A percentile compares a stretch with the other conserved stretches of the same genome.
These are phyloP conservation scores for Littorina saxatilis DNA, from an alignment of 1,140 invertebrate genomes.

Conservation along the genomic window DNA sequence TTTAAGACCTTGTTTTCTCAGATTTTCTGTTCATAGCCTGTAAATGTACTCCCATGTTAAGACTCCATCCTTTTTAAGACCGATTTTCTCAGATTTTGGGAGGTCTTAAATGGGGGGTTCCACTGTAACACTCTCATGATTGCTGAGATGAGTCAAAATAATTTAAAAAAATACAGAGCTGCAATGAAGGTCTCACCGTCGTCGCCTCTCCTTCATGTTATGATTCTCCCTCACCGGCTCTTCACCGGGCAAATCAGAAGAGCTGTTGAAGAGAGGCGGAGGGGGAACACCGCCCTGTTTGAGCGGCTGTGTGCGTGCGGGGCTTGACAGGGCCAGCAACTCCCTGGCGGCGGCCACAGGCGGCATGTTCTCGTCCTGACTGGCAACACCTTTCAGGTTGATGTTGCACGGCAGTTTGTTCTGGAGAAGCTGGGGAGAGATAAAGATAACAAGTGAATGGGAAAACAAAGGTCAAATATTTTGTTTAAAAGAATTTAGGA, in stretches of 20 bases:
- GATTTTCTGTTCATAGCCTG: too few relatives aligned
- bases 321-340: constrained; percentile 26
- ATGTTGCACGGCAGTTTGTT: neutral
- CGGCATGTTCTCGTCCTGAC: constrained; percentile 27
- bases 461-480: neutral
- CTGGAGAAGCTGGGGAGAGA: neutral
- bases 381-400: neutral
- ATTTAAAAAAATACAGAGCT: too few relatives aligned
- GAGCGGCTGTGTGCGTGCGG: neutral
- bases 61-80: too few relatives aligned
- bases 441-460: neutral
- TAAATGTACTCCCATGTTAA: too few relatives aligned
- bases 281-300: neutral
- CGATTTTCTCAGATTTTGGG: too few relatives aligned
- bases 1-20: too few relatives aligned
- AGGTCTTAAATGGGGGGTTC: too few relatives aligned
- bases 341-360: constrained; percentile 18
- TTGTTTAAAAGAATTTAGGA: neutral
- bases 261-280: constrained; percentile 5
- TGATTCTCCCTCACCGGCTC: constrained; percentile 65
- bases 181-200: constrained; percentile 66
- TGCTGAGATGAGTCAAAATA: too few relatives aligned
- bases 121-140: too few relatives aligned
- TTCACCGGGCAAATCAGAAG: constrained; percentile 42
- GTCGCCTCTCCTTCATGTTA: constrained; percentile 73